Evolutionary conservation across 2,888 invertebrate genomes (phyloP).

Genomic region (Erebia epiphron): DNA sequence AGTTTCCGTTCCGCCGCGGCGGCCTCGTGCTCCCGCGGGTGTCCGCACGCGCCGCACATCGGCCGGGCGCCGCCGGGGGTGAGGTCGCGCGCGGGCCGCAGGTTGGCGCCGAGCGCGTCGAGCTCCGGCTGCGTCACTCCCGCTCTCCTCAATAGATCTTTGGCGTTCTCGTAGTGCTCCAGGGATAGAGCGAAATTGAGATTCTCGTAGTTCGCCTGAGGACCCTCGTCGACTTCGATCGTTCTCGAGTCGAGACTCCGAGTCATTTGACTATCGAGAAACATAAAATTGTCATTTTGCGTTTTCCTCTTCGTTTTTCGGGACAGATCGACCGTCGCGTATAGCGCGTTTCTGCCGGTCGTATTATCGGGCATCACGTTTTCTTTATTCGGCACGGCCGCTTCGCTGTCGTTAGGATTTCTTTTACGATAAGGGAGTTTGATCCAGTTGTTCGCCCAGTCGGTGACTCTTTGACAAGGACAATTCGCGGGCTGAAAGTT

Average conservation of each 20-base stretch:
- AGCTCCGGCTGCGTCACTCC: conserved; percentile 80
- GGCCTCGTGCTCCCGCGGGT: conserved; percentile 56
- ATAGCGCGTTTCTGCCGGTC: conserved; percentile 78
- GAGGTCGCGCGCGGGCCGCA: conserved; percentile 54
- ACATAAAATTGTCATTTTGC: conserved; percentile 43
- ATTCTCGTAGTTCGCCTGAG: conserved; percentile 86
- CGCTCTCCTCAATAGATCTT: conserved; percentile 84
- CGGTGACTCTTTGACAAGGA: conserved; percentile 85
- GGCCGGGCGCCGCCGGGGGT: conserved; percentile 47
- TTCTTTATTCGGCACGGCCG: conserved; percentile 76
- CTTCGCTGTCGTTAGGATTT: conserved; percentile 53
- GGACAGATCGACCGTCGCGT: conserved; percentile 87
- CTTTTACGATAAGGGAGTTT: conserved; percentile 83
- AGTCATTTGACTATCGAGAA: conserved; percentile 31
- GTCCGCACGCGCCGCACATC: conserved; percentile 85
- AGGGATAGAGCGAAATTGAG: conserved; percentile 90
- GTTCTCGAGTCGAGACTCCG: conserved; percentile 37
- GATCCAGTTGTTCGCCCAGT: conserved; percentile 86
- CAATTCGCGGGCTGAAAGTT: conserved; percentile 68
- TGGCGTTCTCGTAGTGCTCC: conserved; percentile 91
- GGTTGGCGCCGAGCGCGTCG: conserved; percentile 70
- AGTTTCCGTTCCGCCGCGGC: conserved; percentile 35
- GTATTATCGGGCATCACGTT: conserved; percentile 69
- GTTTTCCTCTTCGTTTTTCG: conserved; percentile 83
- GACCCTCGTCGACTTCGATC: conserved; percentile 60